Base-by-base conservation (phyloP, 2,113 vertebrate genomes). In the Rhegmatorhina hoffmannsi region DNA sequence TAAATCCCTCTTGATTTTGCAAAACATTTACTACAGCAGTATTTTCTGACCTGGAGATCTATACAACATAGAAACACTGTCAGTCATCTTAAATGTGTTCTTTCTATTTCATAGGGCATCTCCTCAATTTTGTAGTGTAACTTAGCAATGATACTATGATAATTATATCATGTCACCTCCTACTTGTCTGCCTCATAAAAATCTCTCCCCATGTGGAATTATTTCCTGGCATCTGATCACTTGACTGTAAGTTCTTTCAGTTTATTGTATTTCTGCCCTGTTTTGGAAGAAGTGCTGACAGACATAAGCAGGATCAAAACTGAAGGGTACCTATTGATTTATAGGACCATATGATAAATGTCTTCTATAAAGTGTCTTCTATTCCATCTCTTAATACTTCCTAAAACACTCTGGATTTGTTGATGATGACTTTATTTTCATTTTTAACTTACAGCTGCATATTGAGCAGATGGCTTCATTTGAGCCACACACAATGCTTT, bases 401-500 rank as follows among this genome's bases (percentile, higher is more conserved):
- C 46, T 62, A 73, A 88, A 85, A 49, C 40, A 75, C 36, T 38
- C 50, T 43, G 60, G 3, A 9, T 84, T 87, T 68, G 40, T 31
- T 91, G 43, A 0, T 66, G 25, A 0, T 62, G 47, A 21, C 5
- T 94, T 96, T 87, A 78, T 91, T 90, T 89, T 87, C 16, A 46
- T 84, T 92, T 95, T 89, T 89, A 82, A 89, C 40, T 92, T 81
- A 67, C 0, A 0, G 44, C 40, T 89, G 58, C 74, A 66, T 58
- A 69, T 25, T 58, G 92, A 95, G 53, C 84, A 95, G 84, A 95
- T 89, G 87, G 84, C 55, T 92, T 89, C 49, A 82, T 89, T 43
- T 78, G 77, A 94, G 89, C 77, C 87, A 89, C 66, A 73, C 58
- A 62, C 74, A 69, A 46, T 66, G 49, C 80, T 85, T 53, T 53